Percentiles rank a stretch among this genome's conserved stretches.
Conservation (phyloP, 1,140 invertebrate species). For the Musca vetustissima region DNA sequence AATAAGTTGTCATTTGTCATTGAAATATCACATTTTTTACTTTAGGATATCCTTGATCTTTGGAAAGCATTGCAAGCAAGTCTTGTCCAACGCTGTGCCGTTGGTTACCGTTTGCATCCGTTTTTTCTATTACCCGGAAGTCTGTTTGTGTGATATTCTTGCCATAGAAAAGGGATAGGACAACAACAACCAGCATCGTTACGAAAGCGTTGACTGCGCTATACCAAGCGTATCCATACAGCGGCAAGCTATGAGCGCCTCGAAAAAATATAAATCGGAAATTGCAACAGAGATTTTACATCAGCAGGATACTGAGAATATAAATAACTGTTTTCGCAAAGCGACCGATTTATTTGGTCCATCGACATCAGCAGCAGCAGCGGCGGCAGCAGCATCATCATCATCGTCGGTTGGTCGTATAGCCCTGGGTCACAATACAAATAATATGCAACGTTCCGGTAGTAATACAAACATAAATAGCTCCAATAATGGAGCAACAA, state of each 20-base stretch:
- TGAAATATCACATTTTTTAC: too few relatives aligned
- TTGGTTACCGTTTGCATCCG: too few relatives aligned
- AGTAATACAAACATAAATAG: constrained; percentile 38
- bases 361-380: constrained; percentile 27
- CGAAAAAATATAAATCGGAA: constrained; percentile 54
- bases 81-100: too few relatives aligned
- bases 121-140: too few relatives aligned
- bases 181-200: not conserved
- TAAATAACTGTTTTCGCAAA: constrained; percentile 44
- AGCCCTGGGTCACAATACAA: constrained; percentile 38
- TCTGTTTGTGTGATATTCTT: not conserved
- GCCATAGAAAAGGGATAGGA: not conserved
- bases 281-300: constrained; percentile 45
- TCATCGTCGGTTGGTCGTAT: constrained; percentile 32
- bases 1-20: too few relatives aligned
- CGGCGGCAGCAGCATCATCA: constrained; percentile 5
- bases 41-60: too few relatives aligned
- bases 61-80: too few relatives aligned
- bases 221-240: constrained; percentile 19
- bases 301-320: constrained; percentile 50
- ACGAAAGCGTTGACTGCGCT: constrained; percentile 12
- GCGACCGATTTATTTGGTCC: constrained; percentile 32
- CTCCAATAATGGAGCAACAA: constrained; percentile 5
- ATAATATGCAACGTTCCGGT: constrained; percentile 11
- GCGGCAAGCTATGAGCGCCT: constrained; percentile 47